phyloP scores from a whole-genome alignment of 2,113 vertebrate genomes.

The Psammodynastes pulverulentus region DNA sequence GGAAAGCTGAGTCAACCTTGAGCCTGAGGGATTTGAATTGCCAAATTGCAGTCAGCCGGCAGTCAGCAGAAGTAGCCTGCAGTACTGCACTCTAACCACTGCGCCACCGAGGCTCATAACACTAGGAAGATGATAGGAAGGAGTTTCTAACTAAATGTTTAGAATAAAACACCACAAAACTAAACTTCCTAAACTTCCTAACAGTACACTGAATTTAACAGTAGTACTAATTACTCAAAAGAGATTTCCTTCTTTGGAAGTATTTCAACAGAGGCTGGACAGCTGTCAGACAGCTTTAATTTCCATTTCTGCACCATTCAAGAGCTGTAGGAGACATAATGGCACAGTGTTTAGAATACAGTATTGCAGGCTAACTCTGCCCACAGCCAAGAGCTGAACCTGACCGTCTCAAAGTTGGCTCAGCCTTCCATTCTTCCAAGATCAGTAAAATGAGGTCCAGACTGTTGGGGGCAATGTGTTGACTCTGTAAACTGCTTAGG shows the following conservation, averaged over 20 bases:
- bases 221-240: neutral
- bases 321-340: neutral
- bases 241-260: neutral
- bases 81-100: too few relatives aligned
- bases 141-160: neutral
- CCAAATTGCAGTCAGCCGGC: too few relatives aligned
- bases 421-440: neutral
- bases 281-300: neutral
- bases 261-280: neutral
- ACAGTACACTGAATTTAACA: neutral
- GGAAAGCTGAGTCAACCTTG: too few relatives aligned
- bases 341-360: neutral
- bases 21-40: too few relatives aligned
- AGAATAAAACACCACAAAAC: neutral
- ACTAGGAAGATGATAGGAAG: neutral
- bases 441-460: neutral
- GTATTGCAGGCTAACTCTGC: neutral
- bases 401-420: neutral
- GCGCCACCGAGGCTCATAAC: neutral
- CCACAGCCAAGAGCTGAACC: neutral
- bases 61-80: too few relatives aligned
- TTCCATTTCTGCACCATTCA: neutral
- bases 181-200: neutral
- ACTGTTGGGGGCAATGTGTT: neutral
- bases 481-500: neutral